phyloP scores from a whole-genome alignment of 2,113 vertebrate genomes.

The Chaetops frenatus region DNA sequence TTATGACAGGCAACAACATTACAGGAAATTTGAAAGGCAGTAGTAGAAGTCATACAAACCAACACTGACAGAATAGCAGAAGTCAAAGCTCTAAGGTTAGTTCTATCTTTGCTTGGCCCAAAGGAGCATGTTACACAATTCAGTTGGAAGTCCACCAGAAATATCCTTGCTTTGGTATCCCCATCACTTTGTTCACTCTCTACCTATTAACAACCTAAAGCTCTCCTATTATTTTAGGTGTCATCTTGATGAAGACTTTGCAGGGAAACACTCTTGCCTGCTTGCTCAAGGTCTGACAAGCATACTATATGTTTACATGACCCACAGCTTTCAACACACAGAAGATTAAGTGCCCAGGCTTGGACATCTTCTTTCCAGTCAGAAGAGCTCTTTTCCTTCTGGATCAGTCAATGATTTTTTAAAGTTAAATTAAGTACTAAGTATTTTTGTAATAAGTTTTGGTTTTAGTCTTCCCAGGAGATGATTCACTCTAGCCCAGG shows the following conservation, averaged over 20 bases:
- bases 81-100: background rate
- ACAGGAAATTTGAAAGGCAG: background rate
- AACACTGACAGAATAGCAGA: background rate
- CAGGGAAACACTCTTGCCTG: background rate
- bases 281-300: background rate
- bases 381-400: background rate
- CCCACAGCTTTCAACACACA: background rate
- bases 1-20: background rate
- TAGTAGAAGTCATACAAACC: background rate
- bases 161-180: background rate
- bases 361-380: background rate
- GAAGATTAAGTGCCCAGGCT: background rate
- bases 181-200: background rate
- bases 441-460: background rate
- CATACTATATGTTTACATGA: background rate
- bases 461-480: background rate
- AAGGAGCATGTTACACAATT: background rate
- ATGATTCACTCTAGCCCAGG: background rate
- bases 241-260: background rate
- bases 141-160: background rate
- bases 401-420: background rate
- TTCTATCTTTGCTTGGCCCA: background rate
- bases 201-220: background rate
- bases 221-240: background rate
- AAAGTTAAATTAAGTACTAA: background rate